Evolutionary conservation across 2,113 vertebrate species (phyloP), one percentile per base, ranked within the genome.

Genomic region (Polyodon spathula): DNA sequence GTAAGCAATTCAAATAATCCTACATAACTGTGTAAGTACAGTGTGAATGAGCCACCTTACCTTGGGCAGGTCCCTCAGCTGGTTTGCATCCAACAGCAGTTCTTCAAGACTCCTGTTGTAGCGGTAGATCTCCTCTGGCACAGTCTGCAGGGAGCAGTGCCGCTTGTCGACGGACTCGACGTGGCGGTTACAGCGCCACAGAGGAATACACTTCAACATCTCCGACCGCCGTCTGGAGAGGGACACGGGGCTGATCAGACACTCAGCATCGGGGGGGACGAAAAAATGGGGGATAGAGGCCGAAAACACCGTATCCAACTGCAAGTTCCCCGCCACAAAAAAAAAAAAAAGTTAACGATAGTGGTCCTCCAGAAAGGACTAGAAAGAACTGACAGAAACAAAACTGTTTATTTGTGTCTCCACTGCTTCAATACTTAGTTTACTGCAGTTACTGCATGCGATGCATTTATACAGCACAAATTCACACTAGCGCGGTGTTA

Each of bases 151-250:
- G 58, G 88, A 95, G 84, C 90, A 93, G 69, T 95, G 92, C 70
- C 93, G 84, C 81, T 86, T 88, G 81, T 97, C 94, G 86, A 97
- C 84, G 65, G 90, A 88, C 83, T 97, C 94, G 81, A 97, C 92
- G 85, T 97, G 94, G 83, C 94, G 93, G 86, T 97, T 96, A 76
- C 94, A 96, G 73, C 94, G 92, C 90, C 91, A 95, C 84, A 97
- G 75, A 69, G 94, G 94, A 77, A 97, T 93, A 85, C 94, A 97
- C 82, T 93, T 92, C 76, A 97, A 88, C 94, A 97, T 97, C 84
- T 77, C 83, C 73, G 76, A 72, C 74, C 71, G 73, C 72, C 68
- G 66, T 37, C 57, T 69, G 58, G 67, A 15, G 60, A 40, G 65
- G 74, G 70, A 68, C 50, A 67, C 27, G 78, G 77, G 68, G 73